phyloP scores from a whole-genome alignment of 1,140 invertebrate genomes.

The Drosophila arizonae region DNA sequence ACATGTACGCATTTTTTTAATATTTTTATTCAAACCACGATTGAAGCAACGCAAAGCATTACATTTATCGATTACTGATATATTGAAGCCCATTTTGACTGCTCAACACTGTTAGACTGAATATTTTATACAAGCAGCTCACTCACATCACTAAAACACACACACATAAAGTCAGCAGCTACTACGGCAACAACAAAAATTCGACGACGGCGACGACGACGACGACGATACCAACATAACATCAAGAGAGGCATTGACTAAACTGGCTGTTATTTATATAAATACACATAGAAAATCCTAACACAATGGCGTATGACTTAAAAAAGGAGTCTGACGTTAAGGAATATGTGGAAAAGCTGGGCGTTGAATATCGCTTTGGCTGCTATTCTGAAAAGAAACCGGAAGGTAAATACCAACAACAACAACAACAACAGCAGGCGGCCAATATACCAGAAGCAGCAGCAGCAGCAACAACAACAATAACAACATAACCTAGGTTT shows the following conservation, averaged over 20 bases:
- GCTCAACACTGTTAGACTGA: too few relatives aligned
- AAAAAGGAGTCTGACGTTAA: conserved; percentile 93
- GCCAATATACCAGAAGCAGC: conserved; percentile 1
- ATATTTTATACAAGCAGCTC: too few relatives aligned
- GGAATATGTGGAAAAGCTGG: conserved; percentile 93
- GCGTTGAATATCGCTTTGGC: conserved; percentile 95
- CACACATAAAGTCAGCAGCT: conserved; percentile 22
- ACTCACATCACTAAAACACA: too few relatives aligned
- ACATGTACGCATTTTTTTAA: conserved; percentile 30
- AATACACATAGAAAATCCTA: conserved; percentile 18
- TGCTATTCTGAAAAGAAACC: conserved; percentile 92
- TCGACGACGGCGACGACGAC: background rate
- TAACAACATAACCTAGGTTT: conserved; percentile 56
- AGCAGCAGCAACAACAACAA: conserved; percentile 3
- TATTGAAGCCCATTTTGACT: too few relatives aligned
- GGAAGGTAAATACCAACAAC: conserved; percentile 86
- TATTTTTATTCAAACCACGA: background rate
- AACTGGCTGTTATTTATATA: conserved; percentile 34
- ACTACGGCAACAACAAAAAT: conserved; percentile 8
- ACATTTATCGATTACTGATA: conserved; percentile 1
- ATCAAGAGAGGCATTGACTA: conserved; percentile 29
- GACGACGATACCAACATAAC: conserved; percentile 29
- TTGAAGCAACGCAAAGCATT: background rate
- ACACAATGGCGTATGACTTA: conserved; percentile 87
- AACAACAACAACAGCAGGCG: conserved; percentile 41